Evolutionary conservation across 2,888 invertebrate genomes (phyloP).

Genomic region (Pseudococcus longispinus): DNA sequence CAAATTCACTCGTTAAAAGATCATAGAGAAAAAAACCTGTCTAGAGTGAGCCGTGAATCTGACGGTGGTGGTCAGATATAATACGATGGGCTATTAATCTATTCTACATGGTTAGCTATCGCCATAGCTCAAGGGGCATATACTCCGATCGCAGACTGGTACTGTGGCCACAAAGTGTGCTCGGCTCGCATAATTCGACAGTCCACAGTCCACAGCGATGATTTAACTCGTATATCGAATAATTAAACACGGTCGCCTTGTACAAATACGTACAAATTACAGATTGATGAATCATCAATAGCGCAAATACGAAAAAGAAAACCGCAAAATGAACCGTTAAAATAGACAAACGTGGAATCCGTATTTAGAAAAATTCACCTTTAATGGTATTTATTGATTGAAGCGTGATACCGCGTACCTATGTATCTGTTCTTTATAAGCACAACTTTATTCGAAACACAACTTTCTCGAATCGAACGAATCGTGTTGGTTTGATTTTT

Average conservation of each 20-base stretch:
- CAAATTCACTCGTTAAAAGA: background rate
- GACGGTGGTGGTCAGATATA: background rate
- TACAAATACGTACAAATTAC: background rate
- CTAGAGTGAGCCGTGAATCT: background rate
- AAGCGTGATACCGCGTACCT: background rate
- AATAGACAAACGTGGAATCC: background rate
- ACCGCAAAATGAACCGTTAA: slow-evolving; percentile 10
- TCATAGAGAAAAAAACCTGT: background rate
- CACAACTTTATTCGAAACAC: background rate
- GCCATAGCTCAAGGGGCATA: background rate
- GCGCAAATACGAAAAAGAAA: background rate
- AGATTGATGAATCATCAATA: background rate
- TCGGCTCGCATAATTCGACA: background rate
- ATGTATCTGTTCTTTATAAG: background rate
- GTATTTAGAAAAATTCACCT: slow-evolving; percentile 8
- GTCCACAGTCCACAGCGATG: background rate
- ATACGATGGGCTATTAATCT: background rate
- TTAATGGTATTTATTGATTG: background rate
- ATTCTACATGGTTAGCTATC: background rate
- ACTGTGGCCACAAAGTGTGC: background rate
- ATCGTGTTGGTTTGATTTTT: background rate
- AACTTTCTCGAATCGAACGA: background rate
- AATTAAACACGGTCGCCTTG: background rate
- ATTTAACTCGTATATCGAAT: background rate
- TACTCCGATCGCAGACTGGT: background rate